Evolutionary conservation across 2,888 invertebrate species (phyloP).

Genomic region (Patella pellucida): DNA sequence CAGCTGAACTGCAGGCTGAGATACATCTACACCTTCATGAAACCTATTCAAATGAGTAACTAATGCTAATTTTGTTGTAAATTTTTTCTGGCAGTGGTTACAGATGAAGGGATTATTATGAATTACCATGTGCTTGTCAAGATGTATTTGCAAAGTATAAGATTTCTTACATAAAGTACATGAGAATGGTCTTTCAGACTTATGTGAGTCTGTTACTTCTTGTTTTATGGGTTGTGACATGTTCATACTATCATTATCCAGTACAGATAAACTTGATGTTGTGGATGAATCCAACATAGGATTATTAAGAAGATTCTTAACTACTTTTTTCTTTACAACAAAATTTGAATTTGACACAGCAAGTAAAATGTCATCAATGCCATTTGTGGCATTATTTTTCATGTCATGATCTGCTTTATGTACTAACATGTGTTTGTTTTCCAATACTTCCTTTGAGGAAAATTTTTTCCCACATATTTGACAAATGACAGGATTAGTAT

Average conservation of each 20-base stretch:
- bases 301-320: not conserved
- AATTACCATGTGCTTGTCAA: constrained; percentile 2
- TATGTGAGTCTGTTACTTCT: not conserved
- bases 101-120: constrained; percentile 6
- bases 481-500: not conserved
- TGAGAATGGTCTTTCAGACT: not conserved
- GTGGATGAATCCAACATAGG: not conserved
- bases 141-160: not conserved
- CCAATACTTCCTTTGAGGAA: not conserved
- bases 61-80: not conserved
- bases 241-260: not conserved
- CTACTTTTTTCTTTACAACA: not conserved
- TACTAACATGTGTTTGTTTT: not conserved
- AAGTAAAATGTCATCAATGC: not conserved
- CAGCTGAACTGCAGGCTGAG: not conserved
- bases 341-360: not conserved
- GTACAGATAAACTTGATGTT: not conserved
- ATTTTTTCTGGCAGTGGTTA: not conserved
- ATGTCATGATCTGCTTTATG: not conserved
- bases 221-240: not conserved
- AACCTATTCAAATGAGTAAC: not conserved
- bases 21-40: not conserved
- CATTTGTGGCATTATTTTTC: not conserved
- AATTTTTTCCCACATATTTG: not conserved
- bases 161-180: constrained; percentile 3